phyloP scores from a whole-genome alignment of 92 coral and sea anemone species.

The Porites lobata region DNA sequence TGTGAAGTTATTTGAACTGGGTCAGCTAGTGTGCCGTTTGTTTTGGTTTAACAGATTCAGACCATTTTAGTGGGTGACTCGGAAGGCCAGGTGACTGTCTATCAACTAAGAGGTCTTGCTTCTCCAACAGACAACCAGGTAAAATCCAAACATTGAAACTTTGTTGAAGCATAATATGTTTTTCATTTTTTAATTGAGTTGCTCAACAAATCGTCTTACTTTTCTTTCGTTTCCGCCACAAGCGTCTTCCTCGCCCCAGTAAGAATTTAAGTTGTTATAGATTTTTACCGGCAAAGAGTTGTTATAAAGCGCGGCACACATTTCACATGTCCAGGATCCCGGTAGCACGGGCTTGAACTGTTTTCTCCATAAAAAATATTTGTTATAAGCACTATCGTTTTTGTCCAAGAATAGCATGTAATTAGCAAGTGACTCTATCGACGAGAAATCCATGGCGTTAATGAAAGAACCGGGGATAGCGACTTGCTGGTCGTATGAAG shows the following conservation, averaged over 20 bases:
- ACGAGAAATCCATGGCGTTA: slow-evolving; percentile 80
- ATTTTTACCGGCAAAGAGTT: slow-evolving; percentile 29
- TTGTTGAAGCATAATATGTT: not conserved
- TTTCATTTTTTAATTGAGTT: not conserved
- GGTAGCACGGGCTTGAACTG: slow-evolving; percentile 63
- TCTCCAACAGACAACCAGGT: slow-evolving; percentile 77
- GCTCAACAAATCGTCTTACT: slow-evolving; percentile 38
- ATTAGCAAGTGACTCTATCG: slow-evolving; percentile 73
- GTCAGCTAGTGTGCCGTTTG: not conserved
- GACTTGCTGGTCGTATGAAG: slow-evolving; percentile 66
- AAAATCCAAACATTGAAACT: not conserved
- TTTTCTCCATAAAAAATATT: slow-evolving; percentile 87
- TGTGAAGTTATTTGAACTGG: too few relatives aligned
- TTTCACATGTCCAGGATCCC: slow-evolving; percentile 87
- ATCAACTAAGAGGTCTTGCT: slow-evolving; percentile 83
- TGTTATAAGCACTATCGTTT: slow-evolving; percentile 89
- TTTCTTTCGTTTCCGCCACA: slow-evolving; percentile 55
- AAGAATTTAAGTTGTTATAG: slow-evolving; percentile 44
- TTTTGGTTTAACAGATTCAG: slow-evolving; percentile 62
- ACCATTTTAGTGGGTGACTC: slow-evolving; percentile 98
- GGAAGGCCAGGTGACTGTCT: slow-evolving; percentile 97
- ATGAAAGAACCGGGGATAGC: slow-evolving; percentile 96
- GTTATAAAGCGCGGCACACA: slow-evolving; percentile 82
- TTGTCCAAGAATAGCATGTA: slow-evolving; percentile 66
- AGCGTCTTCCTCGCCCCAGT: slow-evolving; percentile 54